phyloP scores from a whole-genome alignment of 2,113 vertebrate genomes.

The Oreochromis tanganicae region DNA sequence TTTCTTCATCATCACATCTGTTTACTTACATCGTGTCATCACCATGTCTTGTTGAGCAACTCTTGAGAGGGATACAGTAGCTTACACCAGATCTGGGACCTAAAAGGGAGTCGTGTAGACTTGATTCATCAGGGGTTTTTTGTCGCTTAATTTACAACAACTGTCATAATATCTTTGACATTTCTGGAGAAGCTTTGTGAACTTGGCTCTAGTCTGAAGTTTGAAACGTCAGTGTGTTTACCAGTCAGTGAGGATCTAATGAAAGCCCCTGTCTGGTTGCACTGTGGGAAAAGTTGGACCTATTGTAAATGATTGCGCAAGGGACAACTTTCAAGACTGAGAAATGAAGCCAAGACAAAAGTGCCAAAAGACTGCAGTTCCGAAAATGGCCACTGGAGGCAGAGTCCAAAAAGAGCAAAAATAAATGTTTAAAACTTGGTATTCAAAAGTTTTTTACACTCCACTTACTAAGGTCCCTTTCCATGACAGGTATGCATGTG shows the following conservation, averaged over 20 bases:
- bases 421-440: neutral
- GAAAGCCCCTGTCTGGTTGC: neutral
- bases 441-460: neutral
- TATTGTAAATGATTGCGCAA: neutral
- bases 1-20: neutral
- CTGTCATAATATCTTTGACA: neutral
- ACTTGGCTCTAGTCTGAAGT: neutral
- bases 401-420: neutral
- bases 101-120: neutral
- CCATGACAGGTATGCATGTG: neutral
- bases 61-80: neutral
- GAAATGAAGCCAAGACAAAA: neutral
- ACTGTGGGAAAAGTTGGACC: neutral
- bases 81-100: neutral
- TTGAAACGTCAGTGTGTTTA: neutral
- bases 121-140: neutral
- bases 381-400: neutral
- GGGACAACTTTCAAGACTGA: neutral
- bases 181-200: neutral
- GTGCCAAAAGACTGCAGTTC: neutral
- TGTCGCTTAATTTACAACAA: neutral
- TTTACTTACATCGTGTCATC: neutral
- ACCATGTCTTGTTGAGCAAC: neutral
- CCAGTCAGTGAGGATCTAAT: neutral
- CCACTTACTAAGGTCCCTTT: neutral